Percentiles rank a stretch among this genome's conserved stretches.
Evolutionary conservation across 2,797 vertebrate genomes (phyloP).

Genomic region (Microcaecilia unicolor): DNA sequence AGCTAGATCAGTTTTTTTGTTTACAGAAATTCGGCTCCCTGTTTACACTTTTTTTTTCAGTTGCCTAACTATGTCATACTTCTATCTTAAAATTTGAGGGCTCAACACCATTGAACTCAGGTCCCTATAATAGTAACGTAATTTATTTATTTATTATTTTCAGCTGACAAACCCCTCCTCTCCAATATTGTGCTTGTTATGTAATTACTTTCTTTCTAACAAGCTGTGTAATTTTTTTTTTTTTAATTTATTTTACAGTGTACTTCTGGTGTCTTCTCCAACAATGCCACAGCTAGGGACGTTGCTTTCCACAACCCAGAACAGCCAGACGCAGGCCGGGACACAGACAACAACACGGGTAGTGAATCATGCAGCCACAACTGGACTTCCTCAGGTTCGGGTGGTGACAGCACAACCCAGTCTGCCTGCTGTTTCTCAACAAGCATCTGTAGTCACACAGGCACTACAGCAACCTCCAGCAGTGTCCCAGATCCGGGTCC

Average conservation of each 20-base stretch:
- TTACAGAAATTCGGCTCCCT: no score
- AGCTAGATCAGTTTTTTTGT: no score
- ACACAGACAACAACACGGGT: conserved; percentile 63
- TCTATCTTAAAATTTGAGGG: no score
- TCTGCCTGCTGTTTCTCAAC: conserved; percentile 59
- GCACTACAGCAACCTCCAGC: conserved; percentile 50
- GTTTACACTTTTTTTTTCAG: no score
- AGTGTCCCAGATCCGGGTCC: conserved; percentile 79
- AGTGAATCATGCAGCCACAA: conserved; percentile 61
- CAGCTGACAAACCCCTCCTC: neutral
- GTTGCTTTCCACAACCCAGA: conserved; percentile 69
- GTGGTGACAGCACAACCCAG: conserved; percentile 76
- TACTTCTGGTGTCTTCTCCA: conserved; percentile 86
- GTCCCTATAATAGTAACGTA: no score
- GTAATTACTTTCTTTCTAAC: no score
- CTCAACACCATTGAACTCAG: no score
- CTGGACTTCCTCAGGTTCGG: conserved; percentile 81
- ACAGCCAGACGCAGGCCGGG: conserved; percentile 45
- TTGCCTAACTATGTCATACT: no score
- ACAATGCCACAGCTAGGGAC: conserved; percentile 86
- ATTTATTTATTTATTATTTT: neutral
- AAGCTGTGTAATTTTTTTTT: no score
- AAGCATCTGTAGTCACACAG: conserved; percentile 55
- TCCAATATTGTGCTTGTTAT: no score
- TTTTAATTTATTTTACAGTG: conserved; percentile 52